Evolutionary conservation across 2,888 invertebrate genomes (phyloP), one percentile per base, ranked within the genome.

Genomic region (Patella pellucida): DNA sequence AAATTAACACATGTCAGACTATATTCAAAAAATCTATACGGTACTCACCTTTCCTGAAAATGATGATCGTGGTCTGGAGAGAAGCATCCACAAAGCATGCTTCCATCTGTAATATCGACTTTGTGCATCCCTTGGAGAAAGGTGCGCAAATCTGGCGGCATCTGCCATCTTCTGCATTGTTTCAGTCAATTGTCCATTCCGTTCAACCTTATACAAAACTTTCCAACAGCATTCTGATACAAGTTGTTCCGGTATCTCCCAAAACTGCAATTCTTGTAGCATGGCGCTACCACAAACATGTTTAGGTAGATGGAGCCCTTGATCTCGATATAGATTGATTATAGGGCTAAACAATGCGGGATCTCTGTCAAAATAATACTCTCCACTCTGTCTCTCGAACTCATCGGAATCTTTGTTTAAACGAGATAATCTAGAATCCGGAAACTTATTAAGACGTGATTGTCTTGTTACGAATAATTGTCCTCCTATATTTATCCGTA

Each of bases 211-310:
- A 41, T 79, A 81, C 31, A 83, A 68, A 11, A 73, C 74, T 11
- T 79, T 72, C 76, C 84, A 81, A 76, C 87, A 87, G 72, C 87
- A 87, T 41, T 86, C 84, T 5, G 84, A 76, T 16, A 87, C 83
- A 71, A 80, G 79, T 4, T 75, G 73, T 23, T 81, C 81, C 16
- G 79, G 73, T 16, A 87, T 82, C 69, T 82, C 80, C 87, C 87
- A 87, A 74, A 77, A 86, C 69, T 82, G 80, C 54, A 87, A 76
- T 71, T 87, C 87, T 41, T 82, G 82, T 69, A 81, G 76, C 12
- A 86, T 79, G n/a, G 83, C 76, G 1, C 82, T 81, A 5, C 85
- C 84, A 73, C 87, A 87, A 70, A 82, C 80, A 72, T 84, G 82
- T 23, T 82, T 82, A 4, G 87, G 86, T 14, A 87, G 62, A 72